Percentiles rank a stretch among this genome's conserved stretches.
phyloP scores from a whole-genome alignment of 2,888 invertebrate species.

The Heterodera filipjevi region DNA sequence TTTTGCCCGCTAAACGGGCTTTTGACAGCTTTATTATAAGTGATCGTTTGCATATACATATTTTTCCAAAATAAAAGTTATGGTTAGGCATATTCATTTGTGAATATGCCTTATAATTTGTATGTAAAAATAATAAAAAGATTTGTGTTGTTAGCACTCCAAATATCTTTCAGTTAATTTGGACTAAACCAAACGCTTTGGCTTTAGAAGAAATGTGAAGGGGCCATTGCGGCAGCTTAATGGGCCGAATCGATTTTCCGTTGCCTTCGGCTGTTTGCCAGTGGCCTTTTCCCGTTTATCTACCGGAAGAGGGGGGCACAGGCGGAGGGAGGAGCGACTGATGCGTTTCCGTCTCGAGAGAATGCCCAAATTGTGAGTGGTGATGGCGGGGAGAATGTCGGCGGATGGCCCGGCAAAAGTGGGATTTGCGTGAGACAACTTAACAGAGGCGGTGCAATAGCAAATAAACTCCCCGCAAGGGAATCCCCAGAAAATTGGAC shows the following conservation, averaged over 20 bases:
- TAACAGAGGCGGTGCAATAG: background rate
- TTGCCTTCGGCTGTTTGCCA: constrained; percentile 11
- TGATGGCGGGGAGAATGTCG: background rate
- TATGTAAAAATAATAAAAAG: too few relatives aligned
- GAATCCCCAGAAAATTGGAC: background rate
- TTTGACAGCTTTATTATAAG: too few relatives aligned
- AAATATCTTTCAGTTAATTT: background rate
- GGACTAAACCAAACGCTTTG: background rate
- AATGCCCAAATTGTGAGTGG: background rate
- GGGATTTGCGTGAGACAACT: background rate
- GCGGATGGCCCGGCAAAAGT: background rate
- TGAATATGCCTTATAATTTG: too few relatives aligned
- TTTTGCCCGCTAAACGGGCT: too few relatives aligned
- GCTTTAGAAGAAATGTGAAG: background rate
- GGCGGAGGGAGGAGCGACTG: background rate
- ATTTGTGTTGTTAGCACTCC: too few relatives aligned
- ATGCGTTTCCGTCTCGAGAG: constrained; percentile 10
- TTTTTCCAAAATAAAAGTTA: background rate
- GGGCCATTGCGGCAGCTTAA: background rate
- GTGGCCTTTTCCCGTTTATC: background rate
- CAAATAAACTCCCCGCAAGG: background rate
- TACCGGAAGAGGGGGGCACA: background rate
- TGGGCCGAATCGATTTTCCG: background rate
- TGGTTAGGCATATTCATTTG: too few relatives aligned
- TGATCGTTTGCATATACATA: too few relatives aligned